Evolutionary conservation across 2,888 invertebrate species (phyloP), one percentile per base, ranked within the genome.

Genomic region (Cryptosula pallasiana): DNA sequence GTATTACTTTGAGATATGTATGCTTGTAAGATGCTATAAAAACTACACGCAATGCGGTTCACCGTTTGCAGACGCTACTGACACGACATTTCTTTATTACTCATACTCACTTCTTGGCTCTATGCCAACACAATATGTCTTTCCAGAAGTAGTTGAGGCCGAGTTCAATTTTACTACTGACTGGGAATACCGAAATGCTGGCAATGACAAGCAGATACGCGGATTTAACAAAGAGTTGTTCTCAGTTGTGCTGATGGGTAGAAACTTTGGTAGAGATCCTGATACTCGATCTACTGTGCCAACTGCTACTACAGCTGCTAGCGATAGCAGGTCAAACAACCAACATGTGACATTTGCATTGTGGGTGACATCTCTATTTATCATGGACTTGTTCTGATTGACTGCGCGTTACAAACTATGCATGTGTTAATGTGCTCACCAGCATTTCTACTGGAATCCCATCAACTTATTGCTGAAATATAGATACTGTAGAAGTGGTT

Each of bases 1-100:
- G 32, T 70, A 70, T 45, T 70, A 70, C 25, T 54, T 70, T 5
- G 70, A 70, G 29, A 32, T 70, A 25, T 70, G 70, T 54, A 9
- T 70, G 45, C 27, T 70, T 3, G 70, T 70, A 13, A 5, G 35
- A 3, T 70, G 70, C n/a, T 3, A 2, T 13, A 5, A 9, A 27
- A 13, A 27, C 32, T 13, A 32, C 20, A 27, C 20, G 9, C 5
- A 63, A 2, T 63, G 63, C n/a, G 34, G 34, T 3, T 29, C 29
- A 9, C 9, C n/a, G 32, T 5, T 63, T 3, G 13, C 27, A 2
- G 32, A 63, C 27, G 27, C 2, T 13, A 29, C 63, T 13, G 32
- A 13, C 20, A 45, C 63, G n/a, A n/a, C 9, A 9, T 63, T 63
- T 32, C 25, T 32, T 27, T 29, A 16, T 5, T 63, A 32, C n/a